phyloP scores from a whole-genome alignment of 2,888 invertebrate species.

The Conomelus anceps region DNA sequence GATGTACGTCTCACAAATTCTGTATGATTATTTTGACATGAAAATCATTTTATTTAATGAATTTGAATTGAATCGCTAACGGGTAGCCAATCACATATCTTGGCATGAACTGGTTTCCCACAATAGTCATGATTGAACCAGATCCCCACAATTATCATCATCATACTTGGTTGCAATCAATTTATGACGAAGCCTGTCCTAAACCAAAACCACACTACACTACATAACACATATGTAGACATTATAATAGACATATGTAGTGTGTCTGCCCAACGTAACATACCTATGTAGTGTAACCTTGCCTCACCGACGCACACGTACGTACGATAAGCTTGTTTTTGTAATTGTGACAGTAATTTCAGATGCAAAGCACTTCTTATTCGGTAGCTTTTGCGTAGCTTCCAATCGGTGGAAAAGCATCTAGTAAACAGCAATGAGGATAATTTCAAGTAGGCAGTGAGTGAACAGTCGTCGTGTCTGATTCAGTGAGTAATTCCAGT shows the following conservation, averaged over 20 bases:
- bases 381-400: neutral
- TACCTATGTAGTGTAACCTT: too few relatives aligned
- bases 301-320: neutral
- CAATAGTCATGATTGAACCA: neutral
- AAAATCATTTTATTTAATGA: neutral
- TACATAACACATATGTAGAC: too few relatives aligned
- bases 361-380: neutral
- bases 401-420: neutral
- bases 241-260: too few relatives aligned
- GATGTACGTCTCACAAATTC: too few relatives aligned
- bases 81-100: neutral
- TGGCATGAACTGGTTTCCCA: neutral
- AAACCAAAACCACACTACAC: too few relatives aligned
- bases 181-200: neutral
- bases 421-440: neutral
- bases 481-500: neutral
- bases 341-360: neutral
- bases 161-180: neutral
- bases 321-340: neutral
- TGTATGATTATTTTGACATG: too few relatives aligned
- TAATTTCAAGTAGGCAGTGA: neutral
- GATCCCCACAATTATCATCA: neutral
- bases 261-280: too few relatives aligned
- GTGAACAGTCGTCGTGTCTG: neutral
- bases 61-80: neutral